Conservation (phyloP, 1,140 invertebrate species). For the Tetraneura akinire region DNA sequence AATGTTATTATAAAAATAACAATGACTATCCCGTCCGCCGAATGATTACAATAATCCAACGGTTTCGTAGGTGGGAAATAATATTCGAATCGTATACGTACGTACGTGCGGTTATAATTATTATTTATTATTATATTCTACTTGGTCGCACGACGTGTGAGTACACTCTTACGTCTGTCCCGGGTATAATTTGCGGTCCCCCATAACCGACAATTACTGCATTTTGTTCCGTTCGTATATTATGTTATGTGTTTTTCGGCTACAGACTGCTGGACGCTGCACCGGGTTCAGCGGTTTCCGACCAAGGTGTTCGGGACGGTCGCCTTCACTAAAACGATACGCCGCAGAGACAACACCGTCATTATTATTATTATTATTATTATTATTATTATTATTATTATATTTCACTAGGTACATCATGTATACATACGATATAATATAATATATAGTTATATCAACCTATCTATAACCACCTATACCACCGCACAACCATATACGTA, state of each 20-base stretch:
- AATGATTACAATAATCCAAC: conserved; percentile 47
- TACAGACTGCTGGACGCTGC: conserved; percentile 49
- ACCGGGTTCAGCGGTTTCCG: conserved; percentile 29
- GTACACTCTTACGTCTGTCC: conserved; percentile 1
- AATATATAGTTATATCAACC: neutral
- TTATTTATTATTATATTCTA: neutral
- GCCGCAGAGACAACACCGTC: neutral
- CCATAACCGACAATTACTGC: conserved; percentile 49
- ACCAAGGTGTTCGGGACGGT: conserved; percentile 13
- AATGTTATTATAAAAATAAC: conserved; percentile 14
- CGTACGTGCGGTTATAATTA: conserved; percentile 41
- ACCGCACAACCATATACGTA: neutral
- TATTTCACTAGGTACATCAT: neutral
- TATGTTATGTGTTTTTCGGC: neutral
- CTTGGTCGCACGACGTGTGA: neutral
- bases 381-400: conserved; percentile 2
- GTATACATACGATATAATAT: neutral
- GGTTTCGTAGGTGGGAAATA: conserved; percentile 38
- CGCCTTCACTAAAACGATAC: neutral
- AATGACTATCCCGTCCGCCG: conserved; percentile 47
- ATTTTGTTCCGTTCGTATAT: conserved; percentile 34
- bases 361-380: neutral
- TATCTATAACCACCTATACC: neutral
- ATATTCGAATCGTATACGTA: conserved; percentile 32
- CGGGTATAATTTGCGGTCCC: conserved; percentile 48